phyloP scores from a whole-genome alignment of 92 coral and sea anemone species.

The Pocillopora grandis region DNA sequence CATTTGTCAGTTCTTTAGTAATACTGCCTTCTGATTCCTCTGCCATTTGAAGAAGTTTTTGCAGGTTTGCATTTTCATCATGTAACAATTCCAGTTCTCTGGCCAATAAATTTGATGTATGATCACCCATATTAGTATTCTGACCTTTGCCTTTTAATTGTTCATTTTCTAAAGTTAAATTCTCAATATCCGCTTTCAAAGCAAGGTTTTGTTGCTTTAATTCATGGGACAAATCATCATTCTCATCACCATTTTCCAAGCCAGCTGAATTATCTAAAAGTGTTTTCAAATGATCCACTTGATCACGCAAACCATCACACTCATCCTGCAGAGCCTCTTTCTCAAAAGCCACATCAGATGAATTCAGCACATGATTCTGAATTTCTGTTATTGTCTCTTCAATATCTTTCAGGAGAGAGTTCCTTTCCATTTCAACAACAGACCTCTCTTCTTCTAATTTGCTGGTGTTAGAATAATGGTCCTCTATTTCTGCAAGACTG shows the following conservation, averaged over 20 bases:
- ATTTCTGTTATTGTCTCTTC: constrained; percentile 78
- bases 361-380: constrained; percentile 77
- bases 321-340: constrained; percentile 74
- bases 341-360: constrained; percentile 70
- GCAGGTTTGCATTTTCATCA: constrained; percentile 65
- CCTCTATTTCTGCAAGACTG: constrained; percentile 83
- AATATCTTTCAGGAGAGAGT: constrained; percentile 63
- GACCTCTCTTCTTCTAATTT: constrained; percentile 71
- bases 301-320: constrained; percentile 67
- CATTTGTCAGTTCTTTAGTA: constrained; percentile 64
- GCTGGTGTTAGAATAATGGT: constrained; percentile 56
- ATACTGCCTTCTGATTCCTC: constrained; percentile 84
- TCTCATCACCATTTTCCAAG: constrained; percentile 37
- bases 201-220: constrained; percentile 40
- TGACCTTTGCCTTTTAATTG: constrained; percentile 32
- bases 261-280: constrained; percentile 42
- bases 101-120: constrained; percentile 37
- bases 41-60: constrained; percentile 80
- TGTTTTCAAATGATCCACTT: constrained; percentile 63
- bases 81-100: constrained; percentile 55
- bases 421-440: constrained; percentile 70
- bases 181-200: constrained; percentile 66
- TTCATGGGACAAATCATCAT: constrained; percentile 43
- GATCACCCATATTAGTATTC: constrained; percentile 19
- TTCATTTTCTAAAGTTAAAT: constrained; percentile 67